phyloP scores from a whole-genome alignment of 2,797 vertebrate species.

The Falco naumanni region DNA sequence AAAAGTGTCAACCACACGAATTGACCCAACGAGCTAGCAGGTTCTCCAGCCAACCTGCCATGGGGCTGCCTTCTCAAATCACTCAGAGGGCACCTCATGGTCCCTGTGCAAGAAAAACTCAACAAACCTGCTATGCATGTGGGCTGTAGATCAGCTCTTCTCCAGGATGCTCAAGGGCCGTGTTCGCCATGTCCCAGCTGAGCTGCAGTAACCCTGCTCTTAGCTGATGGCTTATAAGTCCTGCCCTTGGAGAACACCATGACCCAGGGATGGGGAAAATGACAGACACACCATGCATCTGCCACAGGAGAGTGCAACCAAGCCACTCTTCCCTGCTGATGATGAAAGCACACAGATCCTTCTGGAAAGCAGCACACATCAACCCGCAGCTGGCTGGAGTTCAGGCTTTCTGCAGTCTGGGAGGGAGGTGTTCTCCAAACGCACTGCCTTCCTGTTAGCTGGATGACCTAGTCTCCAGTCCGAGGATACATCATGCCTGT shows the following conservation, averaged over 20 bases:
- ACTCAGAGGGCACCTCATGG: fast-evolving
- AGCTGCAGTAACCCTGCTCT: background rate
- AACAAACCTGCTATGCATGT: fast-evolving
- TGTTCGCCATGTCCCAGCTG: background rate
- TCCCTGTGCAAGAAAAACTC: background rate
- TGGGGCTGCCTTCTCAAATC: background rate
- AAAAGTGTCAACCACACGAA: fast-evolving
- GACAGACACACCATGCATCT: fast-evolving
- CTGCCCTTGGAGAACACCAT: background rate
- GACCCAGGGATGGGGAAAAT: too few species aligned
- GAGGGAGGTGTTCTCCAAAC: background rate
- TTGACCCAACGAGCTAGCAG: fast-evolving
- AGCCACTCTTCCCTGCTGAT: background rate
- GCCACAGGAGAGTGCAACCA: background rate
- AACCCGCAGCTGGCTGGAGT: background rate
- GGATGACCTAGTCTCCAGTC: background rate
- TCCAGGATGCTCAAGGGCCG: fast-evolving
- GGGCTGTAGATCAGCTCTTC: background rate
- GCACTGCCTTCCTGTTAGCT: background rate
- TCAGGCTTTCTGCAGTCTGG: background rate
- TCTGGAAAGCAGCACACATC: fast-evolving
- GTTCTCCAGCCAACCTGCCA: background rate
- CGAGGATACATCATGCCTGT: background rate
- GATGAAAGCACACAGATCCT: background rate
- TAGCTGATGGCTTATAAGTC: background rate